Conservation (phyloP, 2,888 invertebrate species). For the Trisateles emortualis region DNA sequence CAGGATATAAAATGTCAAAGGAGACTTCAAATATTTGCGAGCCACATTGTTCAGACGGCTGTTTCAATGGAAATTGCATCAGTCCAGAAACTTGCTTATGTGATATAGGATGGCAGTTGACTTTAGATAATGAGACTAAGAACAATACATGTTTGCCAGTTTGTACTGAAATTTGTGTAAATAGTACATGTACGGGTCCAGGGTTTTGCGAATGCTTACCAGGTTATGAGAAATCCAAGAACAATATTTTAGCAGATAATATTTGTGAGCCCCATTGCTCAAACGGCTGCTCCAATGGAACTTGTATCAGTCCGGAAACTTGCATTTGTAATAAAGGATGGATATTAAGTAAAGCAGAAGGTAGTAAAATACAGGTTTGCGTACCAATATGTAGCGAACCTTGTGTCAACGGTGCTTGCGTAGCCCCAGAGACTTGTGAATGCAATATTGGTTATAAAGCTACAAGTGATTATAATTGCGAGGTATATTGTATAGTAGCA, state of each 20-base stretch:
- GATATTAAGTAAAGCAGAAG: neutral
- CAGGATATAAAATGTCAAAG: neutral
- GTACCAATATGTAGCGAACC: constrained; percentile 13
- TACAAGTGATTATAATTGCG: neutral
- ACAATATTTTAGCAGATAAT: neutral
- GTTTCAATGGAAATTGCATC: constrained; percentile 3
- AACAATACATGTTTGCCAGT: constrained; percentile 5
- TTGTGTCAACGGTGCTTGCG: constrained; percentile 15
- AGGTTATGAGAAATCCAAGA: constrained; percentile 9
- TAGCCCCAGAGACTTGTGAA: constrained; percentile 21
- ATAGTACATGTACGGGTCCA: constrained; percentile 13
- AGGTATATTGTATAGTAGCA: constrained; percentile 16
- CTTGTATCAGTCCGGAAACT: constrained; percentile 20
- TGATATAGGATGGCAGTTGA: constrained; percentile 9
- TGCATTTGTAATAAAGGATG: constrained; percentile 30
- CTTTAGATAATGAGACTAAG: neutral
- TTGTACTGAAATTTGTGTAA: constrained; percentile 16
- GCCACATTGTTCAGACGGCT: constrained; percentile 2
- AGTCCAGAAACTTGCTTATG: constrained; percentile 3
- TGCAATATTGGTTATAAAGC: constrained; percentile 16
- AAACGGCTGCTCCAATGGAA: constrained; percentile 17
- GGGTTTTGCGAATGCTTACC: constrained; percentile 5
- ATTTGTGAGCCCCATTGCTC: constrained; percentile 25
- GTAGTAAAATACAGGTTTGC: neutral
- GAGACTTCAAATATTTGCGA: neutral